phyloP scores from a whole-genome alignment of 35 echinoderm and acorn worm genomes.

The Nesometra sesokonis region DNA sequence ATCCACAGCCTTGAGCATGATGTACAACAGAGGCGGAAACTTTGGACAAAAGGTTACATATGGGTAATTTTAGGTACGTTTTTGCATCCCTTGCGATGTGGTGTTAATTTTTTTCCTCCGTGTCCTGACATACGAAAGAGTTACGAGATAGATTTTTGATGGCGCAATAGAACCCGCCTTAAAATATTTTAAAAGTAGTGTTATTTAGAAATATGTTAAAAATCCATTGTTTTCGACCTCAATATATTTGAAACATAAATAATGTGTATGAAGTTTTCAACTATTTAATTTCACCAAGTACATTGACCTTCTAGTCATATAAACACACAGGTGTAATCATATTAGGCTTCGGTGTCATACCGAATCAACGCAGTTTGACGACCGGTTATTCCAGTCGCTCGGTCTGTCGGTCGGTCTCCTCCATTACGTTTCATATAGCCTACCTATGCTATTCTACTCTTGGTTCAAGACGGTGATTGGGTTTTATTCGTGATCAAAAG shows the following conservation, averaged over 20 bases:
- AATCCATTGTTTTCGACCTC: background rate
- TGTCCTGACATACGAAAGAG: background rate
- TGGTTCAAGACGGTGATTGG: too few species aligned
- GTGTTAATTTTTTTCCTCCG: background rate
- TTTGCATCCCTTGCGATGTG: background rate
- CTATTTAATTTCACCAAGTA: background rate
- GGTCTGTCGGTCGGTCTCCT: too few species aligned
- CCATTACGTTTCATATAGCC: too few species aligned
- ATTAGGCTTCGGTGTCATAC: too few species aligned
- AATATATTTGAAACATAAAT: background rate
- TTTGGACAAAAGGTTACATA: background rate
- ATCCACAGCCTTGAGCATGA: background rate
- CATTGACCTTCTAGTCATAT: too few species aligned
- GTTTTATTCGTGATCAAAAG: too few species aligned
- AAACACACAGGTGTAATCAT: too few species aligned
- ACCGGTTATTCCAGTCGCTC: too few species aligned
- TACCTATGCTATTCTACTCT: too few species aligned
- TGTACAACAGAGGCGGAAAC: background rate
- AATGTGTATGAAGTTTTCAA: background rate
- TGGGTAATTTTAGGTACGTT: background rate
- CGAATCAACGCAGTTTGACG: too few species aligned
- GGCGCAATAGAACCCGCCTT: background rate
- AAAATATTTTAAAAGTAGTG: background rate
- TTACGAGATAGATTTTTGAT: background rate
- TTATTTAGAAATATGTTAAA: background rate